phyloP scores from a whole-genome alignment of 2,113 vertebrate genomes.

The Ctenomys sociabilis region DNA sequence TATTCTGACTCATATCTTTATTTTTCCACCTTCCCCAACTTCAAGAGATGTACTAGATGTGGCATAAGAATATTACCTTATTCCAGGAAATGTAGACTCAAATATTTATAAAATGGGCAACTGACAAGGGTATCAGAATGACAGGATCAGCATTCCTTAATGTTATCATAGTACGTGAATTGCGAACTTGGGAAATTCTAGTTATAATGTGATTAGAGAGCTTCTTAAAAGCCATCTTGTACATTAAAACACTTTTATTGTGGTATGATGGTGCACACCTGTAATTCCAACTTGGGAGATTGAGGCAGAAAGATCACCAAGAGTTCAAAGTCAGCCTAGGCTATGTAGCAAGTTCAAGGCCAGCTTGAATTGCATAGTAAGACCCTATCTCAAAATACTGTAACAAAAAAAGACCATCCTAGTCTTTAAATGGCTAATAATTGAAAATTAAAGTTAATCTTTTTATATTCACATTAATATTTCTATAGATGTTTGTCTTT shows the following conservation, averaged over 20 bases:
- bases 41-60: too few species aligned
- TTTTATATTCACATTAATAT: not conserved
- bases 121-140: not conserved
- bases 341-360: not conserved
- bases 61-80: not conserved
- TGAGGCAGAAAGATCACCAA: not conserved
- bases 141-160: slow-evolving; percentile 23
- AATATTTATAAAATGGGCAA: not conserved
- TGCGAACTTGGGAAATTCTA: not conserved
- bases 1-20: too few species aligned
- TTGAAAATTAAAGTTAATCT: not conserved
- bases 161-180: not conserved
- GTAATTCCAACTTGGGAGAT: not conserved
- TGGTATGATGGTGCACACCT: not conserved
- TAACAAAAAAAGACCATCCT: not conserved
- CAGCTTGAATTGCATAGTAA: not conserved
- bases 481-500: not conserved
- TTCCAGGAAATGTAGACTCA: not conserved
- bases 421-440: not conserved
- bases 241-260: not conserved
- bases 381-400: not conserved
- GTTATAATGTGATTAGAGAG: not conserved
- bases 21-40: too few species aligned
- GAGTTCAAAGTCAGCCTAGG: not conserved
- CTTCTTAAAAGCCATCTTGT: slow-evolving; percentile 4